phyloP scores from a whole-genome alignment of 2,113 vertebrate species.

The Tachysurus vachellii region DNA sequence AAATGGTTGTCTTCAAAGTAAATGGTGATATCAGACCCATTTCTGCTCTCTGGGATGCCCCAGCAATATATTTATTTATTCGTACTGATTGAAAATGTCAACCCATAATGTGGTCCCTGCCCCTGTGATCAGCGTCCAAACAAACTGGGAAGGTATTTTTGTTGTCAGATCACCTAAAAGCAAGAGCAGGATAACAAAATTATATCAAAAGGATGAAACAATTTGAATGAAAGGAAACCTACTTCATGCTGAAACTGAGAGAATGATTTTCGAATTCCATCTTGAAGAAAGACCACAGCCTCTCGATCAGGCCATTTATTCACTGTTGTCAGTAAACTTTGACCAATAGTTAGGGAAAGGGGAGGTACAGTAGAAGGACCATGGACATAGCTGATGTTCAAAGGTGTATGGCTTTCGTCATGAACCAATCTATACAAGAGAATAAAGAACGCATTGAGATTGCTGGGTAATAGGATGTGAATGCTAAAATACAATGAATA shows the following conservation, averaged over 20 bases:
- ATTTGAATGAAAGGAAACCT: constrained; percentile 52
- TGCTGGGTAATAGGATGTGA: not conserved
- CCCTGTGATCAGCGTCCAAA: not conserved
- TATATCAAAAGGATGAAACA: not conserved
- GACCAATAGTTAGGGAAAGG: constrained; percentile 70
- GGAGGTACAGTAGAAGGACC: constrained; percentile 67
- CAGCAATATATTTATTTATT: no score
- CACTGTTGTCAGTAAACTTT: constrained; percentile 67
- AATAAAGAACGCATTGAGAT: not conserved
- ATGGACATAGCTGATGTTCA: constrained; percentile 79
- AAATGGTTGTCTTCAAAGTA: no score
- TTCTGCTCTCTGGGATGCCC: no score
- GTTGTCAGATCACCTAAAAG: not conserved
- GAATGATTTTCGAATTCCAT: constrained; percentile 80
- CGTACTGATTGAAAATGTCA: no score
- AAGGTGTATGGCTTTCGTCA: constrained; percentile 54
- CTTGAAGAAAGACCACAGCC: constrained; percentile 73
- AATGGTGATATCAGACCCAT: no score
- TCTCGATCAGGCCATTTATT: constrained; percentile 75
- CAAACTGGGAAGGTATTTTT: not conserved
- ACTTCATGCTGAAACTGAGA: constrained; percentile 84
- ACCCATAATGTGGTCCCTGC: not conserved
- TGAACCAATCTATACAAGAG: constrained; percentile 55
- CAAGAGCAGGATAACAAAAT: not conserved
- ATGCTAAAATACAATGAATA: not conserved